Evolutionary conservation across 1,140 invertebrate genomes (phyloP), one percentile per base, ranked within the genome.

Genomic region (Cyclina sinensis): DNA sequence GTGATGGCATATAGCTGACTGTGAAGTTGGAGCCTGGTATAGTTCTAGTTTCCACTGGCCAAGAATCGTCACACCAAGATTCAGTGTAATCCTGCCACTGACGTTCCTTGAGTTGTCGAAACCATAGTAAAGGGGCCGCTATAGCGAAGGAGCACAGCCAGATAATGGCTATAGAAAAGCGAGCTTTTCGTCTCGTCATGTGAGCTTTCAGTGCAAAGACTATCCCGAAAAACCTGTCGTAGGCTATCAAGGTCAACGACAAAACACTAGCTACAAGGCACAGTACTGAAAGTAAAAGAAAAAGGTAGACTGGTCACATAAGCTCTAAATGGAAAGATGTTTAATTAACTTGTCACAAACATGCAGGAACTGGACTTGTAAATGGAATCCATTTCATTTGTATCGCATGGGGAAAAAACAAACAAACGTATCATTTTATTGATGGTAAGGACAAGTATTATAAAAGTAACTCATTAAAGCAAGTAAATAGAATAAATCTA

Each of bases 211-310:
- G 83, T 2, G 94, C 93, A 80, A 94, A 95, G 0, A 95, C 93
- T 43, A 95, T 94, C 14, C 94, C 94, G 89, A 94, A 94, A 90
- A 95, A 95, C 37, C 96, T 92, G 90, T 96, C 96, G 79, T 95
- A 95, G 1, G 96, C 94, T 54, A 96, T 96, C 32, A 96, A 93
- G 0, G 95, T 95, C 59, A 96, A 85, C 0, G 96, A 96, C 21
- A 96, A 91, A 0, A 96, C 96, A 86, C 95, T 96, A 12, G 95
- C 94, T 9, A 95, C 95, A 78, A 96, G 88, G 73, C 95, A 95
- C 0, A 96, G 93, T 88, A 96, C 96, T 95, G 93, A 79, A 93
- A 93, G n/a, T n/a, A n/a, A n/a, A n/a, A n/a, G n/a, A n/a, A n/a
- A n/a, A n/a, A n/a, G n/a, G n/a, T n/a, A n/a, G n/a, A n/a, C n/a